Base-by-base conservation (phyloP, 2,113 vertebrate genomes). In the Pterophyllum scalare region DNA sequence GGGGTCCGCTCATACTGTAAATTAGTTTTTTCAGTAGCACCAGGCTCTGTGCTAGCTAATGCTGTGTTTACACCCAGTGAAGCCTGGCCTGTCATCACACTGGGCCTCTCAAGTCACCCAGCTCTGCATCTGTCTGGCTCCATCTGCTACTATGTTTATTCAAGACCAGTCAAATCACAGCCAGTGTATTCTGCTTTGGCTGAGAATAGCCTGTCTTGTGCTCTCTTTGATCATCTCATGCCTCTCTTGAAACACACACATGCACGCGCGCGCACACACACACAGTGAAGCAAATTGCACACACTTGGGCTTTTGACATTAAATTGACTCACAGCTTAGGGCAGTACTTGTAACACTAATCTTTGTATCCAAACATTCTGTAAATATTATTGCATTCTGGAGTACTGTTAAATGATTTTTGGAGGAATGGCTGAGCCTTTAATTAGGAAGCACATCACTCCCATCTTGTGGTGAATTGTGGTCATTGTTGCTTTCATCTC, bases 381-480 rank as follows among this genome's bases (percentile, higher is more conserved):
- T 79, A 77, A 85, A 86, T 61, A 81, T 75, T 65, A 76, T 74
- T 86, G 64, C 38, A n/a, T 74, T 65, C 7, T 40, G 14, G 6
- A 81, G 52, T n/a, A 4, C 7, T 20, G 5, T 85, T 15, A 75
- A 56, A 38, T 56, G 12, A 8, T 28, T 59, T 74, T 56, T 5
- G n/a, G 22, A 70, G 28, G 35, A 26, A 79, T 59, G 10, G 5
- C 1, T 38, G 9, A 17, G 5, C 22, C 3, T 46, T 24, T 10
- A 3, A n/a, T 67, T 76, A 43, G 1, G 62, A 56, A 59, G 88
- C 65, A n/a, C 74, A 43, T 81, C 61, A 84, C 72, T 80, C 3
- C 93, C 95, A 92, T 79, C 95, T 92, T 86, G 91, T 94, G 95
- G 91, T 80, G 31, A 70, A 24, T 81, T 15, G 14, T 59, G 19